Conservation (phyloP, 2,888 invertebrate species). For the Hypomecis atomaria region DNA sequence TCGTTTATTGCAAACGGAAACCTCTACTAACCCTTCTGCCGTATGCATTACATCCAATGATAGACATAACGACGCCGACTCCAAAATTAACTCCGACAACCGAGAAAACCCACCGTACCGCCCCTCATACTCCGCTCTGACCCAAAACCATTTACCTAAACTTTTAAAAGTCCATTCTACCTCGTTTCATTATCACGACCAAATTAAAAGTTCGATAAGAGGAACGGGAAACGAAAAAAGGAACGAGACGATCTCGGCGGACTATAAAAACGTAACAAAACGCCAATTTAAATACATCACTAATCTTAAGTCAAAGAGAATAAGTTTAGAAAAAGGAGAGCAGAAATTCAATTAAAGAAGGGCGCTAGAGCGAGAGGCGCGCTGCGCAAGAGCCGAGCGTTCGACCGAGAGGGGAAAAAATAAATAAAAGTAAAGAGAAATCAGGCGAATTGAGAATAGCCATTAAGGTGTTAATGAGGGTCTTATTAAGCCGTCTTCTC, state of each 20-base stretch:
- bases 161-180: slow-evolving; percentile 37
- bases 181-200: slow-evolving; percentile 64
- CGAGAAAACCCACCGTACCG: slow-evolving; percentile 35
- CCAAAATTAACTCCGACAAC: slow-evolving; percentile 57
- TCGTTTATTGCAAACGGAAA: slow-evolving; percentile 79
- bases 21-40: slow-evolving; percentile 59
- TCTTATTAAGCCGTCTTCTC: slow-evolving; percentile 84
- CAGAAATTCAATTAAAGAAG: slow-evolving; percentile 79
- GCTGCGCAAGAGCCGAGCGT: slow-evolving; percentile 55
- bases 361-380: slow-evolving; percentile 61
- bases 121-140: slow-evolving; percentile 15
- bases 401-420: slow-evolving; percentile 67
- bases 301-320: slow-evolving; percentile 83
- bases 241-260: slow-evolving; percentile 51
- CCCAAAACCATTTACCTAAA: slow-evolving; percentile 37
- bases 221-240: slow-evolving; percentile 54
- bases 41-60: slow-evolving; percentile 64
- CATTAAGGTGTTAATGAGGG: slow-evolving; percentile 84
- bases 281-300: slow-evolving; percentile 82
- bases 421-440: slow-evolving; percentile 79
- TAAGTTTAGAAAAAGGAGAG: slow-evolving; percentile 79
- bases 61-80: slow-evolving; percentile 69
- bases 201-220: slow-evolving; percentile 75
- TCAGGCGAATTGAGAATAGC: slow-evolving; percentile 83
- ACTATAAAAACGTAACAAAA: slow-evolving; percentile 80